Evolutionary conservation across 2,113 vertebrate genomes (phyloP), one percentile per base, ranked within the genome.

Genomic region (Heteronetta atricapilla): DNA sequence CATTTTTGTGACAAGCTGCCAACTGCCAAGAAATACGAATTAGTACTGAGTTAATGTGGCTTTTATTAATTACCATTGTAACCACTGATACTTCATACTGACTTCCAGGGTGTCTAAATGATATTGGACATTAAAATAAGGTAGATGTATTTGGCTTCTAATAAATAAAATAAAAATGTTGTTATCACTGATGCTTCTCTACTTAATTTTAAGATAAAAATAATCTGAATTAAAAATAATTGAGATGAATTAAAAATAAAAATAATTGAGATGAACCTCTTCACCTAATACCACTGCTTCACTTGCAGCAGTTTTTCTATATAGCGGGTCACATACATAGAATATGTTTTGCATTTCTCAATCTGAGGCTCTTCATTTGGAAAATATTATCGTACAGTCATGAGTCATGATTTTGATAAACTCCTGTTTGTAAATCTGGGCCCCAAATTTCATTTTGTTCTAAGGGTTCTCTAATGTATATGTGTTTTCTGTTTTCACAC

Each of bases 151-250:
- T 66, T 82, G 44, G 28, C 42, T 89, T 23, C 48, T 59, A 52
- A 28, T 22, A 93, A 52, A 52, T 56, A 2, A 2, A 13, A 36
- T 40, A 0, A 0, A 1, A 2, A 3, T 20, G 42, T 18, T 4
- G 13, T 78, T 76, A 22, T 77, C 15, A 31, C 6, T 46, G 38
- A 13, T 60, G 38, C n/a, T 12, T 53, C 22, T 64, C 4, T 63
- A 44, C 21, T 58, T 87, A 6, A 31, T 44, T 82, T 64, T 29
- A 36, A 4, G 13, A 31, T 74, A 25, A 52, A 52, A 58, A 13
- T 50, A 31, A 22, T 55, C 46, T 22, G 46, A 48, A 48, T 48
- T 48, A 48, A 48, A 48, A 48, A 48, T 48, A 48, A 48, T 48
- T 22, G 46, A 48, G 46, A 48, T 48, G 20, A 48, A 48, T 48